Evolutionary conservation across 2,113 vertebrate species (phyloP).

Genomic region (Dromiciops gliroides): DNA sequence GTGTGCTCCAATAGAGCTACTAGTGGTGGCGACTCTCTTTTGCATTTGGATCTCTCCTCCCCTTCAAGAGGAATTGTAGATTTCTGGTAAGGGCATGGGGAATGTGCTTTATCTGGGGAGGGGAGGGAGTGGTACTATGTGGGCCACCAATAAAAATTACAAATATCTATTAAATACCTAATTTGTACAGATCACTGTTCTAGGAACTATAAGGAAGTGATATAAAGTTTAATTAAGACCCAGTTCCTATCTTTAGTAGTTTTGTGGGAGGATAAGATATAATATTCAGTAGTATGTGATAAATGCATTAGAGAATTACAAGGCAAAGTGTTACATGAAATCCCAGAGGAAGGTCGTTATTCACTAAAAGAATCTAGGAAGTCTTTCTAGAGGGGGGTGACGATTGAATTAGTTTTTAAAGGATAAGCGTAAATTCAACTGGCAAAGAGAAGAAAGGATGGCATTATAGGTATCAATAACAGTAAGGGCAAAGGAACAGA

Average conservation of each 20-base stretch:
- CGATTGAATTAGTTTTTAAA: neutral
- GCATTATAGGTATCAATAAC: neutral
- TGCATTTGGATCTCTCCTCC: neutral
- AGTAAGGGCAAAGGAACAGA: neutral
- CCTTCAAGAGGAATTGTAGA: neutral
- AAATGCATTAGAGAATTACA: neutral
- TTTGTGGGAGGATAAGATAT: neutral
- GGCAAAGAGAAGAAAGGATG: neutral
- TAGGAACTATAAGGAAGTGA: neutral
- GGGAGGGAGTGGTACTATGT: neutral
- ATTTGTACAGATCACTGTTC: neutral
- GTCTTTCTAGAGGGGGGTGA: neutral
- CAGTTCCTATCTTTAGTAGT: neutral
- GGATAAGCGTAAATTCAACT: neutral
- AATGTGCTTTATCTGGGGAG: neutral
- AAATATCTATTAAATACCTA: neutral
- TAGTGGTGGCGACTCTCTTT: neutral
- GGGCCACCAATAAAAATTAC: neutral
- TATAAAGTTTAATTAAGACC: neutral
- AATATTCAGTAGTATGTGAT: neutral
- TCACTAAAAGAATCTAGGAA: neutral
- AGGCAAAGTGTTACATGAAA: neutral
- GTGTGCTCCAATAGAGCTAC: neutral
- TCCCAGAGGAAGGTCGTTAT: neutral
- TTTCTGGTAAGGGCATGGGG: neutral